phyloP scores from a whole-genome alignment of 2,113 vertebrate genomes.

The Calidris pugnax region DNA sequence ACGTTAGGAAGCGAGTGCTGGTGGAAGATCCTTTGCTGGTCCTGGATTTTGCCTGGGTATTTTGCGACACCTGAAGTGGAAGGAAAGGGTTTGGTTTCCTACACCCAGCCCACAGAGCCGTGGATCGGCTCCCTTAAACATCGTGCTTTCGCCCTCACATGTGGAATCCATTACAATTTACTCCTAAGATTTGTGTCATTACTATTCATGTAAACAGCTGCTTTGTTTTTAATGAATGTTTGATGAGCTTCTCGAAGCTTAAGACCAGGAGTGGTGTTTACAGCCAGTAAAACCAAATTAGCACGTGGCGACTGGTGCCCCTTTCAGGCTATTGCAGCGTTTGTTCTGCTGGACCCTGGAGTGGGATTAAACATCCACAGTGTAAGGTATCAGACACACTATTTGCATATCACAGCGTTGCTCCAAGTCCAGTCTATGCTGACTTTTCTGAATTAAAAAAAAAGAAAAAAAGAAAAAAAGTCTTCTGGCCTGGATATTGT shows the following conservation, averaged over 20 bases:
- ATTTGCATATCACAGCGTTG: rapidly evolving
- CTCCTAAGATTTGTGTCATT: neutral
- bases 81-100: neutral
- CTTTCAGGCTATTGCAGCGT: neutral
- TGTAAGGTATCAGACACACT: neutral
- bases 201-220: neutral
- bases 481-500: neutral
- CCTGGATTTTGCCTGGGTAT: neutral
- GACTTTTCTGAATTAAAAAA: neutral
- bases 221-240: neutral
- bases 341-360: neutral
- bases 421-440: neutral
- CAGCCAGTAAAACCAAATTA: neutral
- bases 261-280: neutral
- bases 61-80: neutral
- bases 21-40: neutral
- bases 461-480: too few species aligned
- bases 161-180: neutral
- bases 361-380: neutral
- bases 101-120: neutral
- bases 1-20: neutral
- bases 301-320: neutral
- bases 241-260: neutral
- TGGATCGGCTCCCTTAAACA: neutral
- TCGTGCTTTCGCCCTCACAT: neutral